Percentiles rank a stretch among this genome's conserved stretches.
phyloP scores from a whole-genome alignment of 1,140 invertebrate species.

The Panulirus ornatus region DNA sequence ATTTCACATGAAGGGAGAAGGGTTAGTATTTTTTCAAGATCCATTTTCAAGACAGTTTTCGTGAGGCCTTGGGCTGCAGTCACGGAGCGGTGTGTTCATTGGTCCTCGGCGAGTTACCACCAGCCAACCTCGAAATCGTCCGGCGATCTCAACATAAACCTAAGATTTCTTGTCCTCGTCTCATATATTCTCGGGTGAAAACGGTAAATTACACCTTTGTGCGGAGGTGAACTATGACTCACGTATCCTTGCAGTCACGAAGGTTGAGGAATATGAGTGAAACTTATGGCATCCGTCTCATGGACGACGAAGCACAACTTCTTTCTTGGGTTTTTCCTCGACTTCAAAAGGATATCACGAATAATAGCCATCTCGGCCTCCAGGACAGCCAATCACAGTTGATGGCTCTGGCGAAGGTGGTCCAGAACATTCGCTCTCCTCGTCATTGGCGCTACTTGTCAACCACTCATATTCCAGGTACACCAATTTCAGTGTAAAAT shows the following conservation, averaged over 20 bases:
- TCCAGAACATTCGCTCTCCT: neutral
- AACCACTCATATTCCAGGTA: conserved; percentile 24
- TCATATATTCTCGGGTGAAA: conserved; percentile 11
- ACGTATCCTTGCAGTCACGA: conserved; percentile 1
- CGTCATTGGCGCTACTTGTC: neutral
- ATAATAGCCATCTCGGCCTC: neutral
- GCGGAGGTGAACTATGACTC: conserved; percentile 18
- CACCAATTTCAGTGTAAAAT: conserved; percentile 12
- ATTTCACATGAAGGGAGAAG: too few relatives aligned
- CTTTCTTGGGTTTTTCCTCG: neutral
- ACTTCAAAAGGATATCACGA: neutral
- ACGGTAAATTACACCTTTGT: conserved; percentile 30
- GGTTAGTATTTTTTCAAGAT: too few relatives aligned
- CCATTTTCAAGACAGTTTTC: too few relatives aligned
- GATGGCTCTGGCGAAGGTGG: neutral
- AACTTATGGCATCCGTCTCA: neutral
- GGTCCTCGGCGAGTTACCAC: conserved; percentile 1
- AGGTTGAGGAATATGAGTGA: neutral
- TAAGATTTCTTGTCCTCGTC: conserved; percentile 43
- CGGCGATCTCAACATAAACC: conserved; percentile 21
- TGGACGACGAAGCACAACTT: neutral
- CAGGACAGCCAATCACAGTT: neutral
- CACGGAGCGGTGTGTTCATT: conserved; percentile 41
- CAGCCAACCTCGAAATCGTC: conserved; percentile 54
- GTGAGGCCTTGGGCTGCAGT: conserved; percentile 13